A percentile compares a stretch with the other conserved stretches of the same genome.
These are phyloP conservation scores for Drymodes brunneopygia DNA, from an alignment of 2,113 vertebrate species.

Conservation along the genomic window DNA sequence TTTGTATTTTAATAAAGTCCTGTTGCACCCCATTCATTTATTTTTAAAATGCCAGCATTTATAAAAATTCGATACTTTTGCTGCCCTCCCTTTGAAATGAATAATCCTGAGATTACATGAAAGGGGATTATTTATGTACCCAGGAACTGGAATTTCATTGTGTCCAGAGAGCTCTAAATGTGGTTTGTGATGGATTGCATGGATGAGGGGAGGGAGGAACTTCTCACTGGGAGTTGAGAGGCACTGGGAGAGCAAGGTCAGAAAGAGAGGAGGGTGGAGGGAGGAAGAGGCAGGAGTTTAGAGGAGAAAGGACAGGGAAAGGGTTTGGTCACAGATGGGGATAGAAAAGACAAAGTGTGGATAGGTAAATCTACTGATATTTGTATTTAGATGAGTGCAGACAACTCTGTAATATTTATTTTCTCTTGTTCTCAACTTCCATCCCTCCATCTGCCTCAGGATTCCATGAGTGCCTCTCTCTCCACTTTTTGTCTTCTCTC, in stretches of 20 bases:
- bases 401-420: not conserved
- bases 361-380: not conserved
- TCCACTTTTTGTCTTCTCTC: not conserved
- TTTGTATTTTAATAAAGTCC: slow-evolving; percentile 67
- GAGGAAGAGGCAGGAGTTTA: not conserved
- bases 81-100: not conserved
- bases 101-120: not conserved
- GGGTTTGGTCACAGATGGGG: not conserved
- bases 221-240: not conserved
- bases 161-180: not conserved
- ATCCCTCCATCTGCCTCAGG: no score
- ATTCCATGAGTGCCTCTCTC: not conserved
- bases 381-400: not conserved
- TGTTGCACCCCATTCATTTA: slow-evolving; percentile 37
- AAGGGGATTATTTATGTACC: not conserved
- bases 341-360: not conserved
- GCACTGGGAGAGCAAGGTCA: not conserved
- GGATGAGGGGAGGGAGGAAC: not conserved
- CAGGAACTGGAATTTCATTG: not conserved
- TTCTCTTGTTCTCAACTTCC: not conserved
- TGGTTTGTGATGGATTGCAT: not conserved
- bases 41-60: slow-evolving; percentile 41
- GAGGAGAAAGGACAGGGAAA: not conserved
- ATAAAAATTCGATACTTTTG: not conserved
- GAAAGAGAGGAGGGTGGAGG: not conserved